Evolutionary conservation across 1,140 invertebrate genomes (phyloP).

Genomic region (Drosophila littoralis): DNA sequence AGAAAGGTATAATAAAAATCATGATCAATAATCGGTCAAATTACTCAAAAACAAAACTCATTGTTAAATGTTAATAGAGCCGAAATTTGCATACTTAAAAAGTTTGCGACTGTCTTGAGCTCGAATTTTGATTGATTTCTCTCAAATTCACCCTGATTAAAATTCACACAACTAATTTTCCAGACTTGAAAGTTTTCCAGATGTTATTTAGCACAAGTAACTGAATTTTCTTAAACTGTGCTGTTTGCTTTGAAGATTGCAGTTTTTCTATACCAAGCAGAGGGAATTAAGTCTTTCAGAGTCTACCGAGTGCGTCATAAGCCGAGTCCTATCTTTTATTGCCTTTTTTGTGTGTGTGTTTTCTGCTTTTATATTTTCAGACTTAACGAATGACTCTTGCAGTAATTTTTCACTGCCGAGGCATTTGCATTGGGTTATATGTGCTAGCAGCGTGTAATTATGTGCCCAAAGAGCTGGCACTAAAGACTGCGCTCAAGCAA

Average conservation of each 20-base stretch:
- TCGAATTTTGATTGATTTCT: too few relatives aligned
- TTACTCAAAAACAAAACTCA: too few relatives aligned
- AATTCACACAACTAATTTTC: too few relatives aligned
- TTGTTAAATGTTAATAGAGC: too few relatives aligned
- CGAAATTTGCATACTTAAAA: too few relatives aligned
- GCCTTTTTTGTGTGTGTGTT: slow-evolving; percentile 4
- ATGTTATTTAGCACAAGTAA: too few relatives aligned
- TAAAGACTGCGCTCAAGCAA: slow-evolving; percentile 68
- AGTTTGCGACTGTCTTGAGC: too few relatives aligned
- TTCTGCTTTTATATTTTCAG: slow-evolving; percentile 19
- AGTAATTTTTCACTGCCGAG: slow-evolving; percentile 63
- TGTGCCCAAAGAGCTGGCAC: slow-evolving; percentile 51
- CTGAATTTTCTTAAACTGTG: too few relatives aligned
- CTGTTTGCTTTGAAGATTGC: background rate
- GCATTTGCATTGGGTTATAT: slow-evolving; percentile 22
- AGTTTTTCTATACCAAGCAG: background rate
- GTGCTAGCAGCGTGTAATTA: slow-evolving; percentile 62
- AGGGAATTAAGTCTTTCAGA: slow-evolving; percentile 14
- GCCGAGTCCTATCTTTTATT: slow-evolving; percentile 8
- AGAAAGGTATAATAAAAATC: too few relatives aligned
- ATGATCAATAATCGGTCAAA: too few relatives aligned
- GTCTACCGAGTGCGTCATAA: slow-evolving; percentile 33
- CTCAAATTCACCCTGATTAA: too few relatives aligned
- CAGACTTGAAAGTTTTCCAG: too few relatives aligned
- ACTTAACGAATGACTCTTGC: slow-evolving; percentile 36